A percentile compares a stretch with the other conserved stretches of the same genome.
Conservation (phyloP, 2,113 vertebrate genomes). For the Anguilla japonica region DNA sequence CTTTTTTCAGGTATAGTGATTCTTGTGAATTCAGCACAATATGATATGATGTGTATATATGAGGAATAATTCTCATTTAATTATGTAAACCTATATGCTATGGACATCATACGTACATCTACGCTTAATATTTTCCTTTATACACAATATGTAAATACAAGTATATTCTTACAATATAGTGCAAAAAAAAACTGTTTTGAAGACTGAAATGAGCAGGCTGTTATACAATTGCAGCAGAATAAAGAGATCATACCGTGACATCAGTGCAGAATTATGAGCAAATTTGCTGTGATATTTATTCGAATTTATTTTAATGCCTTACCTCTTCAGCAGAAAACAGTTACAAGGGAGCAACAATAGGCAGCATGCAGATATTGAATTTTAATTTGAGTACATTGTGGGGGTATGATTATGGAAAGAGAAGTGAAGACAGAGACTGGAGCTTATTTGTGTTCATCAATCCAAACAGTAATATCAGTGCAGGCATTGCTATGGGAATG, state of each 20-base stretch:
- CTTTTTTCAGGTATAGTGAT: too few species aligned
- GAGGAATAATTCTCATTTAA: too few species aligned
- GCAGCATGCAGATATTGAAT: not conserved
- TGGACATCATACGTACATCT: too few species aligned
- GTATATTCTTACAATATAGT: too few species aligned
- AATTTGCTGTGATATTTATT: not conserved
- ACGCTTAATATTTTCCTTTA: too few species aligned
- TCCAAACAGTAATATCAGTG: constrained; percentile 7
- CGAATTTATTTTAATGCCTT: not conserved
- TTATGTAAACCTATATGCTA: too few species aligned
- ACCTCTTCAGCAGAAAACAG: not conserved
- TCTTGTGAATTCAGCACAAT: too few species aligned
- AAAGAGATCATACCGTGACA: not conserved
- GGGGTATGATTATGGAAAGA: not conserved
- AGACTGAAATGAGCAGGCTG: not conserved
- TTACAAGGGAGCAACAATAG: not conserved
- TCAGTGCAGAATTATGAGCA: not conserved
- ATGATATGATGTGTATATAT: too few species aligned
- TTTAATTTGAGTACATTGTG: not conserved
- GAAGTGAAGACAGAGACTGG: not conserved
- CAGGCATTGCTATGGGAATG: not conserved
- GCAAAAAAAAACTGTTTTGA: too few species aligned
- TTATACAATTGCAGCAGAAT: not conserved
- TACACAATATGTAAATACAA: too few species aligned
- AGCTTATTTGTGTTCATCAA: not conserved